phyloP scores from a whole-genome alignment of 2,113 vertebrate genomes.

The Silurus asotus region DNA sequence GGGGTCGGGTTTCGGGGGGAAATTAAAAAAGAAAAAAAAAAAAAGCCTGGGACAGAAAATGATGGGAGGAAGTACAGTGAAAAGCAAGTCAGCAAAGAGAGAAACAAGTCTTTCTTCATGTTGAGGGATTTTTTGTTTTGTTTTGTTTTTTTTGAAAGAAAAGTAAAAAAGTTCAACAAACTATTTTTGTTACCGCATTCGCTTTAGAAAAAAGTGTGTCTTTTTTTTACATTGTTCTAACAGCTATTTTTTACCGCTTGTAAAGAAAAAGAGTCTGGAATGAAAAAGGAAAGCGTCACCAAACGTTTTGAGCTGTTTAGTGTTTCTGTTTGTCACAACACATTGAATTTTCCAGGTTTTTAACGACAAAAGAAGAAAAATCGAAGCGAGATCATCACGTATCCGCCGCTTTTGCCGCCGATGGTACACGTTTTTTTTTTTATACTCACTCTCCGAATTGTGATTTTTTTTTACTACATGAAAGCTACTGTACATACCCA shows the following conservation, averaged over 20 bases:
- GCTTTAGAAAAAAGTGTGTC: slow-evolving; percentile 22
- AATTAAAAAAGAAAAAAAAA: neutral
- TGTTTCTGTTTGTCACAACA: neutral
- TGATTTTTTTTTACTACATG: slow-evolving; percentile 5
- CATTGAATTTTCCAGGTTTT: neutral
- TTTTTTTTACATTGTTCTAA: slow-evolving; percentile 32
- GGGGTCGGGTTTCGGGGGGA: neutral
- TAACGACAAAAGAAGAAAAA: neutral
- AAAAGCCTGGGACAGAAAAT: neutral
- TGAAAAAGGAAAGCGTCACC: slow-evolving; percentile 20
- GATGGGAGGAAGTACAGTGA: slow-evolving; percentile 17
- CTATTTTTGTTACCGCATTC: slow-evolving; percentile 44
- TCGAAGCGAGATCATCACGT: neutral
- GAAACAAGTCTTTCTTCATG: neutral
- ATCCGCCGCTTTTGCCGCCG: slow-evolving; percentile 19
- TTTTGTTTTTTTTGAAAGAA: slow-evolving; percentile 10
- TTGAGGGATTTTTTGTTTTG: slow-evolving; percentile 10
- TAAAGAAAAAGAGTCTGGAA: neutral
- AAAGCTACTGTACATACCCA: slow-evolving; percentile 46
- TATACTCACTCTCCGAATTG: slow-evolving; percentile 9
- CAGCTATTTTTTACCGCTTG: slow-evolving; percentile 24
- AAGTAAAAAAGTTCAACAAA: slow-evolving; percentile 36
- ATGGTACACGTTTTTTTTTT: slow-evolving; percentile 45
- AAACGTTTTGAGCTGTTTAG: slow-evolving; percentile 12
- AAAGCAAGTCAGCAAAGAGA: neutral